A percentile compares a stretch with the other conserved stretches of the same genome.
Evolutionary conservation across 1,140 invertebrate genomes (phyloP).

Genomic region (Octopus bimaculoides): DNA sequence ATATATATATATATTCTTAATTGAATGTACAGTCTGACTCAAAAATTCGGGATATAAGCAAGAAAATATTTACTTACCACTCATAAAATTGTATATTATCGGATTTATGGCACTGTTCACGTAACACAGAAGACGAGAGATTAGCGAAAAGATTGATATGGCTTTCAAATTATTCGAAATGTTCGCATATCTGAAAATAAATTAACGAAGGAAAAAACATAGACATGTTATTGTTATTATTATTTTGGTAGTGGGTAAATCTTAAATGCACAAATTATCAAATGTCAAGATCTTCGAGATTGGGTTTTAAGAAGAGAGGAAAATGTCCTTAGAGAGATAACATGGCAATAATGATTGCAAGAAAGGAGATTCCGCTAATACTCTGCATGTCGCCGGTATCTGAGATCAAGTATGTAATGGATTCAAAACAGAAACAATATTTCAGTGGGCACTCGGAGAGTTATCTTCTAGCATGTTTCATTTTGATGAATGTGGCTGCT

Average conservation of each 20-base stretch:
- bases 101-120: conserved; percentile 87
- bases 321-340: neutral
- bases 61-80: conserved; percentile 63
- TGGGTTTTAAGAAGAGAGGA: neutral
- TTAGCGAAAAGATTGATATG: conserved; percentile 25
- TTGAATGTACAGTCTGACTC: too few relatives aligned
- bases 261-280: neutral
- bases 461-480: too few relatives aligned
- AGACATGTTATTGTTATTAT: neutral
- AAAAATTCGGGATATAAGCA: too few relatives aligned
- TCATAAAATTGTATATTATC: conserved; percentile 92
- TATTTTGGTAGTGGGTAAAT: neutral
- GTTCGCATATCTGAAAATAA: neutral
- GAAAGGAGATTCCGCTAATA: too few relatives aligned
- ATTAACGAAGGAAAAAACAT: neutral
- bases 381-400: too few relatives aligned
- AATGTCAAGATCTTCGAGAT: neutral
- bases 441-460: too few relatives aligned
- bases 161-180: neutral
- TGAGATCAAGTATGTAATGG: too few relatives aligned
- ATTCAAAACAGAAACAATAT: too few relatives aligned
- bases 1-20: too few relatives aligned
- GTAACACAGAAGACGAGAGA: conserved; percentile 62
- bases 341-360: neutral
- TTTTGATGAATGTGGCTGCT: too few relatives aligned